These are phyloP conservation scores for Colius striatus DNA, from an alignment of 2,113 vertebrate species.

Conservation along the genomic window DNA sequence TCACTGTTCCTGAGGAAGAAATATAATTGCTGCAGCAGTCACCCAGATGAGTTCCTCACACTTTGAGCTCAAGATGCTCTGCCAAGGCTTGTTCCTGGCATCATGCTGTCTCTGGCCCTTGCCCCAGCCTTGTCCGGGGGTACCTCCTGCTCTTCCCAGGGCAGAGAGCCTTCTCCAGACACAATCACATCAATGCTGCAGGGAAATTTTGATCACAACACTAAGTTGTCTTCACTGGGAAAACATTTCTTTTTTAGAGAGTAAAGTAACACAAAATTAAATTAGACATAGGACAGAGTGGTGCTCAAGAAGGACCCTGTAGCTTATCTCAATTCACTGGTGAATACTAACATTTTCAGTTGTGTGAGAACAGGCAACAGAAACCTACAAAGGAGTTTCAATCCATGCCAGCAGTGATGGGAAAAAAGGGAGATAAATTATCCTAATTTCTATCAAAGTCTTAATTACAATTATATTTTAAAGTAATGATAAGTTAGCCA, in stretches of 20 bases:
- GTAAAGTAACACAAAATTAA: not conserved
- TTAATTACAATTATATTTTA: not conserved
- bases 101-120: not conserved
- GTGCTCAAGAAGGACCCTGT: not conserved
- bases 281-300: not conserved
- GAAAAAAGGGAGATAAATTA: not conserved
- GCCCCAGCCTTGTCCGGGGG: not conserved
- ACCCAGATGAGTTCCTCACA: not conserved
- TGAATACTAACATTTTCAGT: not conserved
- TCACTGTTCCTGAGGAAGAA: not conserved
- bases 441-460: not conserved
- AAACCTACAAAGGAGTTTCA: not conserved
- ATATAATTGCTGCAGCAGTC: not conserved
- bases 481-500: not conserved
- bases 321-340: not conserved
- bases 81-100: not conserved
- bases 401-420: not conserved
- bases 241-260: not conserved
- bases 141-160: not conserved
- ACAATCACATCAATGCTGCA: not conserved
- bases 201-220: not conserved
- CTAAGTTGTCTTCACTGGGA: not conserved
- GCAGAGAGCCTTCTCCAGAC: not conserved
- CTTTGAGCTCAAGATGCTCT: not conserved
- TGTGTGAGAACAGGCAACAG: not conserved